Evolutionary conservation across 2,888 invertebrate genomes (phyloP).

Genomic region (Ctenicera cuprea): DNA sequence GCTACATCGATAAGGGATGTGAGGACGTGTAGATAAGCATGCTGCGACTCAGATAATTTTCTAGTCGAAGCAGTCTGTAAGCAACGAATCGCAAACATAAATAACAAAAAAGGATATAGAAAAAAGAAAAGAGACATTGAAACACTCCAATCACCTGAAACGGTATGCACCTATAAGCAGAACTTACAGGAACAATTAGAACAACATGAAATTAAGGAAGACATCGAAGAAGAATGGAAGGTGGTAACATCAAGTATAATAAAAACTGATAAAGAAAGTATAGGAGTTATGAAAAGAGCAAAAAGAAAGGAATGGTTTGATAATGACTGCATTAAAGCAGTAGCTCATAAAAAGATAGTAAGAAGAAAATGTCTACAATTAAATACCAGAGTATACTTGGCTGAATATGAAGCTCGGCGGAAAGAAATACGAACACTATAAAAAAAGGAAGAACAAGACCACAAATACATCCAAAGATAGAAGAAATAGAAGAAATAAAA

Average conservation of each 20-base stretch:
- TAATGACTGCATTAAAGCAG: too few species aligned
- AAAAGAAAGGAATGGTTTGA: too few species aligned
- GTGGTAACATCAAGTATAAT: background rate
- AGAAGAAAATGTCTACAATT: too few species aligned
- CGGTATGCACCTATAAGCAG: background rate
- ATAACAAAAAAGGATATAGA: background rate
- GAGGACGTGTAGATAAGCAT: background rate
- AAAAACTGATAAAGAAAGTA: too few species aligned
- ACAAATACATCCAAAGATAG: too few species aligned
- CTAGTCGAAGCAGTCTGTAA: conserved; percentile 2
- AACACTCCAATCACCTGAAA: background rate
- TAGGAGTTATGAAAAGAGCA: too few species aligned
- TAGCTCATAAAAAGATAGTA: too few species aligned
- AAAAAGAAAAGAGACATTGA: background rate
- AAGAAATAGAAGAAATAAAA: too few species aligned
- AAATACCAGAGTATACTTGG: too few species aligned
- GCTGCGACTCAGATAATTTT: background rate
- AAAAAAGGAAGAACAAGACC: too few species aligned
- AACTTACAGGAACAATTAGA: background rate
- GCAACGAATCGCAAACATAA: background rate
- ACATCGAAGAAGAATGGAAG: background rate
- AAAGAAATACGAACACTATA: too few species aligned
- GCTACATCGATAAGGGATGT: background rate
- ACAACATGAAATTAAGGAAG: conserved; percentile 5
- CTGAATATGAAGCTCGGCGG: too few species aligned